Evolutionary conservation across 2,888 invertebrate genomes (phyloP), one percentile per base, ranked within the genome.

Genomic region (Troides helena): DNA sequence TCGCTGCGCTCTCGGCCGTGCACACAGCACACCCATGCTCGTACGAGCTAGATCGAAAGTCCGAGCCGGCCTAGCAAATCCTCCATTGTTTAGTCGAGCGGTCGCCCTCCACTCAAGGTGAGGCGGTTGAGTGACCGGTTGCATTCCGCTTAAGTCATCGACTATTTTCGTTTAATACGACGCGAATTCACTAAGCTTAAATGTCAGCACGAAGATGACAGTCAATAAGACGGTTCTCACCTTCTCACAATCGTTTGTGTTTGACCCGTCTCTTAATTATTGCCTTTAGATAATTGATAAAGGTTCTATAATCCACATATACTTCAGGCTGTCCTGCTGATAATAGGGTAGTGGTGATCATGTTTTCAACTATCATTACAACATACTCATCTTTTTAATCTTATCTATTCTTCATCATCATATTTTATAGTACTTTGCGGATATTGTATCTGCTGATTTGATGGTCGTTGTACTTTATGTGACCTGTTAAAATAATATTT

Each of bases 101-200:
- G 72, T 71, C 78, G 84, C 84, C 85, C 83, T 83, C 82, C 76
- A 74, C 71, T 76, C 88, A 88, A 88, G 88, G 88, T 84, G 81
- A 86, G 78, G 76, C 73, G 74, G 82, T 83, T 77, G 80, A 76
- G 76, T 73, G 85, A 82, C 86, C 84, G 85, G 84, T 81, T 78
- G 78, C 87, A 87, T 87, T 85, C 86, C 88, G 74, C 69, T 72
- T 79, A 76, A 77, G 74, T 75, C 79, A 77, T 77, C 78, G 75
- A 71, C 76, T 77, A 77, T 78, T 76, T 79, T 76, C 70, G 74
- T 76, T 76, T 73, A 72, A 72, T 72, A 72, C 70, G 64, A 50
- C 50, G n/a, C 69, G 36, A 70, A 62, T 62, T 66, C 21, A 36
- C 66, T 59, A 62, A 25, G 62, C 21, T 63, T 66, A 66, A 66